These are phyloP conservation scores for Sanderia malayensis DNA, from an alignment of 30 jellyfish, hydroid and myxozoan genomes.

Conservation along the genomic window DNA sequence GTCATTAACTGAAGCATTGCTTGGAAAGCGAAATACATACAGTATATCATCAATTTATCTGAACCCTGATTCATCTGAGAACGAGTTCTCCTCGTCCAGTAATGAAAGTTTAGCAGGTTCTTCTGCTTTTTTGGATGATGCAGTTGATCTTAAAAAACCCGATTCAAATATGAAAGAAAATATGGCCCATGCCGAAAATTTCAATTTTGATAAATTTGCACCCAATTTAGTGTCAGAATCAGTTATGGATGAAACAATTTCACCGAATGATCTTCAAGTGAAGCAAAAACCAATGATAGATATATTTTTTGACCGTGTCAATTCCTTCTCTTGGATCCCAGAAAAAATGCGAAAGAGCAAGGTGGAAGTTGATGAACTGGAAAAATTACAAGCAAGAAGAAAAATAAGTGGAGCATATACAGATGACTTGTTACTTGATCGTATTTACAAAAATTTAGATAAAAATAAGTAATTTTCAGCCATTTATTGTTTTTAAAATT, in stretches of 20 bases:
- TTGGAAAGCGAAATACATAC: background rate
- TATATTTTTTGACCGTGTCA: background rate
- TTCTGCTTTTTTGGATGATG: background rate
- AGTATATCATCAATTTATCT: background rate
- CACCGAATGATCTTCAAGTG: background rate
- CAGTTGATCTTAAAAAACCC: too few species aligned
- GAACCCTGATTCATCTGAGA: background rate
- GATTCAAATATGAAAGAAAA: too few species aligned
- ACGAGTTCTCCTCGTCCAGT: background rate
- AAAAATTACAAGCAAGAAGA: background rate
- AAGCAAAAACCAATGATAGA: background rate
- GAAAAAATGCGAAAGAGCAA: background rate
- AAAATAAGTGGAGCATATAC: background rate
- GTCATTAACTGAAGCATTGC: conserved; percentile 16
- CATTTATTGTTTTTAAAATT: too few species aligned
- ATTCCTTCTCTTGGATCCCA: background rate
- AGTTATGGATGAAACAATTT: background rate
- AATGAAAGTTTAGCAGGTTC: background rate
- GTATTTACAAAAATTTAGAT: conserved; percentile 1
- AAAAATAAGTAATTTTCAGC: background rate
- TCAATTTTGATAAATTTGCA: background rate
- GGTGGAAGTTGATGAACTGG: background rate
- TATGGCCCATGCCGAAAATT: background rate
- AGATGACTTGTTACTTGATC: conserved; percentile 6
- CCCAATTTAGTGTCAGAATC: background rate